Evolutionary conservation across 2,888 invertebrate species (phyloP), one percentile per base, ranked within the genome.

Genomic region (Melangyna quadrimaculata): DNA sequence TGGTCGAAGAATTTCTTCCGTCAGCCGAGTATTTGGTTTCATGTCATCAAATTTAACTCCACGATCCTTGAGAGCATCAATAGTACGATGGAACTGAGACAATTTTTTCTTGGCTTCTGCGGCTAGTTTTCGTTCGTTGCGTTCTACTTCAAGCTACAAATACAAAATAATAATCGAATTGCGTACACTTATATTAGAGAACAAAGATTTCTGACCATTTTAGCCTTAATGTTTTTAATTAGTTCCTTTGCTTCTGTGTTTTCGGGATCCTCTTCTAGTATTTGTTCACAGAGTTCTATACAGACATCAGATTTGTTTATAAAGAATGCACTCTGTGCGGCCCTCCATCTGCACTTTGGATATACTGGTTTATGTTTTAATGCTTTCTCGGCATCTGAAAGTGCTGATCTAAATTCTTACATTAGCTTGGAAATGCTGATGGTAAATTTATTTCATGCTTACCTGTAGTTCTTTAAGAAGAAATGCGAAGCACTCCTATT

Each of bases 401-500:
- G 92, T 10, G 97, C 93, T 3, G 97, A 97, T 88, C 90, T 90
- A 29, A 51, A 43, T 0, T 10, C 12, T 17, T 22, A 6, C 8
- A 48, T 48, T 2, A 55, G 19, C 10, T 17, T 27, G 10, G 22
- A 19, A 3, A 53, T 35, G 0, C 5, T 14, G 1, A 17, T 19
- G n/a, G 14, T 48, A n/a, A n/a, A 19, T 5, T 51, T 43, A 37
- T 3, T 51, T 67, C 73, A 29, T 9, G 53, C 9, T 61, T 75
- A 90, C 89, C 96, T 93, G 91, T 95, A 96, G 91, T 97, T 97
- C 91, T 97, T 95, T 35, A 99, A 91, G 90, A 96, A 95, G 90
- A 94, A 98, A 89, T 99, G 96, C 0, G 97, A 94, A 0, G 98
- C 98, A 1, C 98, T 96, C 84, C 99, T 94, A 90, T 99, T 99